phyloP scores from a whole-genome alignment of 2,888 invertebrate species.

The Priocnemis perturbator region DNA sequence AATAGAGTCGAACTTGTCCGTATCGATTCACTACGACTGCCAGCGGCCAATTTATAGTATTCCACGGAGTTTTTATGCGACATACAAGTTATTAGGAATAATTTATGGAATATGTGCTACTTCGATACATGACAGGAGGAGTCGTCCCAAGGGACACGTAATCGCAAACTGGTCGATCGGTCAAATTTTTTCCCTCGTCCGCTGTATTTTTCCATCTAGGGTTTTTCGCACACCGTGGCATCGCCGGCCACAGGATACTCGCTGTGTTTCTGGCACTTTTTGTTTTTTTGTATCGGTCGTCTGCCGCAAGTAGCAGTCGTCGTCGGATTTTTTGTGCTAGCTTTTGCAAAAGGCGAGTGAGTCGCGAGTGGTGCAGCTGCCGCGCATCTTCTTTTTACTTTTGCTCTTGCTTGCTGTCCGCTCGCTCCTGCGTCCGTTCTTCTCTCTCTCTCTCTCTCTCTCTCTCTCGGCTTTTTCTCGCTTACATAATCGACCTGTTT shows the following conservation, averaged over 20 bases:
- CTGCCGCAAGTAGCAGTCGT: not conserved
- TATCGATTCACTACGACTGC: too few species aligned
- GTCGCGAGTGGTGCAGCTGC: not conserved
- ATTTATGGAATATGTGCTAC: too few species aligned
- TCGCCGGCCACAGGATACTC: too few species aligned
- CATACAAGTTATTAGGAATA: too few species aligned
- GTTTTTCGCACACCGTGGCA: too few species aligned
- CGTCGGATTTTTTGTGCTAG: not conserved
- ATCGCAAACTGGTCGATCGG: not conserved
- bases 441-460: not conserved
- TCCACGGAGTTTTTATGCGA: too few species aligned
- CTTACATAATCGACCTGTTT: slow-evolving; percentile 61
- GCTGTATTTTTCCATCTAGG: not conserved
- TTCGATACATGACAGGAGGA: too few species aligned
- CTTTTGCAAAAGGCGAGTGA: slow-evolving; percentile 3
- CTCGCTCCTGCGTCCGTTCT: not conserved
- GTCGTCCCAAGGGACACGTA: too few species aligned
- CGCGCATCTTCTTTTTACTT: not conserved
- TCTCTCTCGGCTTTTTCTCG: slow-evolving; percentile 37
- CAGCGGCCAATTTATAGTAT: too few species aligned
- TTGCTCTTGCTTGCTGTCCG: slow-evolving; percentile 1
- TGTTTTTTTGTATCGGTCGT: slow-evolving; percentile 2
- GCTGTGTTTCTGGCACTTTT: not conserved
- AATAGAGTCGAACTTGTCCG: too few species aligned
- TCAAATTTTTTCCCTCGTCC: not conserved